Percentiles rank a stretch among this genome's conserved stretches.
These are phyloP conservation scores for Rhingia rostrata DNA, from an alignment of 2,888 invertebrate species.

Conservation along the genomic window DNA sequence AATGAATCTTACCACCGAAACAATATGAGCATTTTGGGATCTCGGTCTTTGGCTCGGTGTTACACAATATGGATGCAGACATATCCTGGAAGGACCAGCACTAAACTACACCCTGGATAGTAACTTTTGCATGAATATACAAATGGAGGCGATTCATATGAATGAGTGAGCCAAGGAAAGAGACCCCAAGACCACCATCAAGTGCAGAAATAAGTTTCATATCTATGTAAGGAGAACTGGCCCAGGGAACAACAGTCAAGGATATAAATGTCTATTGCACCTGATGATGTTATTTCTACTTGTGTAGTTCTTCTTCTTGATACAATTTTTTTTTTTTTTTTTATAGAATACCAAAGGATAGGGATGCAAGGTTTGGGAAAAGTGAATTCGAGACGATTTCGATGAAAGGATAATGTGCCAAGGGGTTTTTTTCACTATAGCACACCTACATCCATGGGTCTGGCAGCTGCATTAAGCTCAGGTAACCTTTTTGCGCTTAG, in stretches of 20 bases:
- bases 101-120: slow-evolving; percentile 26
- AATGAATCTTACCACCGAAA: slow-evolving; percentile 25
- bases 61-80: slow-evolving; percentile 1
- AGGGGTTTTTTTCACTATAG: slow-evolving; percentile 39
- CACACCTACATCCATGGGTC: slow-evolving; percentile 42
- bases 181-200: slow-evolving; percentile 39
- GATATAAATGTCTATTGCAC: slow-evolving; percentile 53
- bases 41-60: not conserved
- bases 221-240: slow-evolving; percentile 11
- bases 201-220: slow-evolving; percentile 52
- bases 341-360: not conserved
- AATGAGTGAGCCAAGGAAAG: slow-evolving; percentile 45
- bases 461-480: slow-evolving; percentile 65
- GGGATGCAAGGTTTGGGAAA: slow-evolving; percentile 8
- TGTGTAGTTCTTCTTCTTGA: not conserved
- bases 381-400: slow-evolving; percentile 64
- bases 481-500: slow-evolving; percentile 56
- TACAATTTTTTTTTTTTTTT: not conserved
- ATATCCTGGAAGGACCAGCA: not conserved
- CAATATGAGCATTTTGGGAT: slow-evolving; percentile 25
- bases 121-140: slow-evolving; percentile 35
- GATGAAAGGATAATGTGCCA: slow-evolving; percentile 69
- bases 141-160: slow-evolving; percentile 48
- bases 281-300: slow-evolving; percentile 43
- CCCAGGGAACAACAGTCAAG: slow-evolving; percentile 47